Evolutionary conservation across 2,113 vertebrate species (phyloP).

Genomic region (Eupsittula cactorum): DNA sequence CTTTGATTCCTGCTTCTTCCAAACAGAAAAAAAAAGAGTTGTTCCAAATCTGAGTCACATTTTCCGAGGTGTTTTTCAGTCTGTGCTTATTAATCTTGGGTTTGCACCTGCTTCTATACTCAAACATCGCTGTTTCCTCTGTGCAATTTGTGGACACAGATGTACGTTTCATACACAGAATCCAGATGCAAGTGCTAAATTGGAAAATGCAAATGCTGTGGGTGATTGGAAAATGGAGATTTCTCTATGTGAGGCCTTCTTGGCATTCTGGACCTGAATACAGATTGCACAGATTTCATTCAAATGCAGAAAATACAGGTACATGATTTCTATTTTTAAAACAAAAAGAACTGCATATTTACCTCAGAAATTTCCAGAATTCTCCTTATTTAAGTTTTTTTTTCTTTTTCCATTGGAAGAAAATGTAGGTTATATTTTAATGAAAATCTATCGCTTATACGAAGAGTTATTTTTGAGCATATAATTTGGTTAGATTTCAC

Average conservation of each 20-base stretch:
- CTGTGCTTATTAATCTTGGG: not conserved
- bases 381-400: not conserved
- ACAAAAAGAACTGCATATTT: not conserved
- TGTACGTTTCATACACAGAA: constrained; percentile 18
- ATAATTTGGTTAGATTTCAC: not conserved
- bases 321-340: not conserved
- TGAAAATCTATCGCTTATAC: not conserved
- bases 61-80: not conserved
- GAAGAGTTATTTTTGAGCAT: not conserved
- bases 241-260: not conserved
- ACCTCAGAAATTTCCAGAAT: not conserved
- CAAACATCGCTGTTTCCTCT: not conserved
- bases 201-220: not conserved
- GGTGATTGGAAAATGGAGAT: not conserved
- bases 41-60: not conserved
- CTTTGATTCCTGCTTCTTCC: not conserved
- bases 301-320: not conserved
- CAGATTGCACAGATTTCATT: not conserved
- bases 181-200: constrained; percentile 22
- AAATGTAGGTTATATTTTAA: not conserved
- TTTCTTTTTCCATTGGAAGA: not conserved
- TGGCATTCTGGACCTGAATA: not conserved
- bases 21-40: not conserved
- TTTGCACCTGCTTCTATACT: constrained; percentile 48
- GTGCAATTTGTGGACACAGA: constrained; percentile 23